phyloP scores from a whole-genome alignment of 2,113 vertebrate genomes.

The Vimba vimba region DNA sequence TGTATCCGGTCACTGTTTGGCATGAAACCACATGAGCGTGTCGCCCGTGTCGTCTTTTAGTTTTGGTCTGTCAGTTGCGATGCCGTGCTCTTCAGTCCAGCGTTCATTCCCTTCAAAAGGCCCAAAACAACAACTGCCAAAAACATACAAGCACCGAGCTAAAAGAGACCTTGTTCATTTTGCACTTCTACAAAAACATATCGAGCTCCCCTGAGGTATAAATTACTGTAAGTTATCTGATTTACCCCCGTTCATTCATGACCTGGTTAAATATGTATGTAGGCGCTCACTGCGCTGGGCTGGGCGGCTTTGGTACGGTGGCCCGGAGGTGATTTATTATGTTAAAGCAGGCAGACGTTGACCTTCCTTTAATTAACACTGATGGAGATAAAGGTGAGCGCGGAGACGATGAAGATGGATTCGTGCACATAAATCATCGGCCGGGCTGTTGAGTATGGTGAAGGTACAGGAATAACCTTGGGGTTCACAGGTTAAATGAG shows the following conservation, averaged over 20 bases:
- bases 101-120: neutral
- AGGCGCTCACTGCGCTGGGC: neutral
- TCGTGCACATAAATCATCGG: slow-evolving; percentile 92
- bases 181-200: neutral
- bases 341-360: slow-evolving; percentile 97
- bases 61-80: slow-evolving; percentile 29
- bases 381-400: slow-evolving; percentile 98
- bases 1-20: slow-evolving; percentile 16
- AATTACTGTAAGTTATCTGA: slow-evolving; percentile 30
- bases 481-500: slow-evolving; percentile 86
- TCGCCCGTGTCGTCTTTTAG: neutral
- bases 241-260: slow-evolving; percentile 20
- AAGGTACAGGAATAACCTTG: slow-evolving; percentile 90
- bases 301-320: slow-evolving; percentile 25
- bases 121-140: neutral
- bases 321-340: slow-evolving; percentile 93
- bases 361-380: slow-evolving; percentile 99
- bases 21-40: slow-evolving; percentile 10
- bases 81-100: neutral
- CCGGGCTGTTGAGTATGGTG: slow-evolving; percentile 70
- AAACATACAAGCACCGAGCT: neutral
- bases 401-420: slow-evolving; percentile 85
- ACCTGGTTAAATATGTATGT: slow-evolving; percentile 44
- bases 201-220: neutral
- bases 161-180: neutral